Conservation (phyloP, 1,140 invertebrate genomes). For the Latrodectus geometricus region DNA sequence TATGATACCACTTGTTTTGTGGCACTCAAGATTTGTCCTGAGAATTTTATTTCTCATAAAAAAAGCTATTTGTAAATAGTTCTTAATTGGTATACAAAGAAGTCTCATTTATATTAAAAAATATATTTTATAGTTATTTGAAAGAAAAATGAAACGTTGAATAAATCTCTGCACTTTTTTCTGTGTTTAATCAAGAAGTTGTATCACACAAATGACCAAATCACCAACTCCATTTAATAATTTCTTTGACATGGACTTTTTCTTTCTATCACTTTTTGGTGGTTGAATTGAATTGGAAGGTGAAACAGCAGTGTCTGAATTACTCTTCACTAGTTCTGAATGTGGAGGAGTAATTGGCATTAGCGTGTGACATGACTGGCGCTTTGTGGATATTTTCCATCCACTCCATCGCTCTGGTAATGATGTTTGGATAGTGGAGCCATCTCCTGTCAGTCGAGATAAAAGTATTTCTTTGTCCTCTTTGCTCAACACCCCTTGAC, state of each 20-base stretch:
- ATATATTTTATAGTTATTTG: too few relatives aligned
- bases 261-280: slow-evolving; percentile 38
- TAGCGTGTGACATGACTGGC: slow-evolving; percentile 7
- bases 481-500: slow-evolving; percentile 68
- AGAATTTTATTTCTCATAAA: too few relatives aligned
- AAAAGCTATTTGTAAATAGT: too few relatives aligned
- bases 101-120: too few relatives aligned
- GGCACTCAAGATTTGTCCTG: too few relatives aligned
- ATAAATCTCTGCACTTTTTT: too few relatives aligned
- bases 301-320: neutral
- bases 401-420: slow-evolving; percentile 56
- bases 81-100: too few relatives aligned
- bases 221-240: slow-evolving; percentile 63
- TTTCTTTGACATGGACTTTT: slow-evolving; percentile 62
- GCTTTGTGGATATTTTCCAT: slow-evolving; percentile 42
- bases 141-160: too few relatives aligned
- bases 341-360: slow-evolving; percentile 5
- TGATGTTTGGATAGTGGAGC: neutral
- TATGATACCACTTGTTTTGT: too few relatives aligned
- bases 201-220: slow-evolving; percentile 63
- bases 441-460: slow-evolving; percentile 56
- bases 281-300: slow-evolving; percentile 48
- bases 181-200: slow-evolving; percentile 60
- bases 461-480: slow-evolving; percentile 67
- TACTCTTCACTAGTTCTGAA: slow-evolving; percentile 9